A percentile compares a stretch with the other conserved stretches of the same genome.
Evolutionary conservation across 2,888 invertebrate species (phyloP).

Genomic region (Lottia scabra): DNA sequence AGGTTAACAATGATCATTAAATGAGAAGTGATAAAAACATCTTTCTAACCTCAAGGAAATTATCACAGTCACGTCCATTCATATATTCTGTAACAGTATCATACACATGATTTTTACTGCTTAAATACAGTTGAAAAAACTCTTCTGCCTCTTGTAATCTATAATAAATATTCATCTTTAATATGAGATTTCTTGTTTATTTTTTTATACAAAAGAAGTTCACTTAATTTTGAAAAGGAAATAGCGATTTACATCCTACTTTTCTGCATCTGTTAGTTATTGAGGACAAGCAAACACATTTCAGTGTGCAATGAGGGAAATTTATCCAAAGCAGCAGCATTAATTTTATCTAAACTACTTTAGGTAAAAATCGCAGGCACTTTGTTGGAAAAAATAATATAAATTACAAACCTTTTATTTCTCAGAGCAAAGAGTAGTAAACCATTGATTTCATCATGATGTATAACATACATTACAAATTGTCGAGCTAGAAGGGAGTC

Average conservation of each 20-base stretch:
- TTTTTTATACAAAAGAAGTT: too few species aligned
- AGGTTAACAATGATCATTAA: neutral
- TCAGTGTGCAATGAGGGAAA: too few species aligned
- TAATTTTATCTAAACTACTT: too few species aligned
- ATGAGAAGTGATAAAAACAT: too few species aligned
- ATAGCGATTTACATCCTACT: too few species aligned
- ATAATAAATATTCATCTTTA: neutral
- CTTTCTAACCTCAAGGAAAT: conserved; percentile 14
- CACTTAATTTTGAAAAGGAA: too few species aligned
- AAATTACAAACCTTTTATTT: conserved; percentile 35
- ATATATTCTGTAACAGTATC: conserved; percentile 11
- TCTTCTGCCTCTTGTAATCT: conserved; percentile 40
- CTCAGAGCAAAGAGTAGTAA: conserved; percentile 41
- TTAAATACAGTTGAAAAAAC: conserved; percentile 33
- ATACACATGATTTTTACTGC: neutral
- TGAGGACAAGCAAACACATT: too few species aligned
- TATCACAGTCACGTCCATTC: neutral
- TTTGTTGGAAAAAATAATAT: too few species aligned
- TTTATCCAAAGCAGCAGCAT: too few species aligned
- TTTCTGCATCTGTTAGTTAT: too few species aligned
- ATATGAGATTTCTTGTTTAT: too few species aligned
- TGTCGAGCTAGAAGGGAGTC: conserved; percentile 7
- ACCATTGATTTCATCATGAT: conserved; percentile 35
- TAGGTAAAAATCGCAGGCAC: too few species aligned
- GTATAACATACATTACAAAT: conserved; percentile 38